Percentiles rank a stretch among this genome's conserved stretches.
phyloP scores from a whole-genome alignment of 2,113 vertebrate genomes.

The Amia ocellicauda region DNA sequence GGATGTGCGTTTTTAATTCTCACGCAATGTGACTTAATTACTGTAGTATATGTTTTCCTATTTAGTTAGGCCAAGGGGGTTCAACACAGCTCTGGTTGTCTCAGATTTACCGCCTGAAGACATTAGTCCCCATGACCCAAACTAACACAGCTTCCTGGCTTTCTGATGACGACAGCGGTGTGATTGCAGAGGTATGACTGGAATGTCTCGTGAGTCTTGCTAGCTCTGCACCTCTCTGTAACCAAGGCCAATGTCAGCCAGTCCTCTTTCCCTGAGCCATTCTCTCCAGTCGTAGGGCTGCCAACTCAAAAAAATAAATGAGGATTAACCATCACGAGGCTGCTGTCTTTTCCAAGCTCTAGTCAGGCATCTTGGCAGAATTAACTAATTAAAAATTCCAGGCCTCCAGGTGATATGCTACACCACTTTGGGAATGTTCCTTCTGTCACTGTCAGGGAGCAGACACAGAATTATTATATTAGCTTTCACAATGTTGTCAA shows the following conservation, averaged over 20 bases:
- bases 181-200: too few relatives aligned
- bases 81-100: too few relatives aligned
- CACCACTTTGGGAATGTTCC: neutral
- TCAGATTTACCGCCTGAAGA: too few relatives aligned
- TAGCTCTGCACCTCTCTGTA: too few relatives aligned
- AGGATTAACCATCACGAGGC: neutral
- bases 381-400: neutral
- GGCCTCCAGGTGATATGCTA: neutral
- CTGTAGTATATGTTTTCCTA: neutral
- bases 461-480: neutral
- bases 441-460: neutral
- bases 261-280: neutral
- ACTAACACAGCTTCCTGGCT: too few relatives aligned
- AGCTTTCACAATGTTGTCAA: conserved; percentile 2
- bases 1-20: neutral
- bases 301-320: neutral
- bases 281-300: neutral
- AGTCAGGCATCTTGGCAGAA: neutral
- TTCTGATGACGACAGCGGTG: too few relatives aligned
- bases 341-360: neutral
- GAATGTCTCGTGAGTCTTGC: too few relatives aligned
- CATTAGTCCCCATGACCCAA: too few relatives aligned
- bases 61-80: too few relatives aligned
- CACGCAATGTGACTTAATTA: neutral
- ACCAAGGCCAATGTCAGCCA: too few relatives aligned